Base-by-base conservation (phyloP, 2,113 vertebrate species). In the Azemiops feae region DNA sequence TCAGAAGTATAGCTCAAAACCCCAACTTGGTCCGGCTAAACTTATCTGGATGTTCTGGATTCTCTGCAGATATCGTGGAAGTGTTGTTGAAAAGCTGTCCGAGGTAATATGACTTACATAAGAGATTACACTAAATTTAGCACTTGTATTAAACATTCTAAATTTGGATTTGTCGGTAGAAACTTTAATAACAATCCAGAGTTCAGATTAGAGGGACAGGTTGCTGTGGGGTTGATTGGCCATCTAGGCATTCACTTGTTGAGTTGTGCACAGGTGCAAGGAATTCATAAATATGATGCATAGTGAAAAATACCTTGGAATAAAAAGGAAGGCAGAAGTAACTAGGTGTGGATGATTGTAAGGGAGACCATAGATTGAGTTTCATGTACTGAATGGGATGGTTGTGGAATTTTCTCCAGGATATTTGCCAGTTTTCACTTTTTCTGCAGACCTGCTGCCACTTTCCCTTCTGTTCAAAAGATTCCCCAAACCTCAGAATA, bases 1-100 rank as follows among this genome's bases (percentile, higher is more conserved):
- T 34, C 96, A 99, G 99, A 54, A 97, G 95, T 90, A 96, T 99
- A 88, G 97, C 98, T 0, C 96, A 97, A 94, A 99, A 99, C 94
- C 27, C 93, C 7, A 88, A 43, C 91, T 96, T 99, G 95, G 58
- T 96, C 27, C 98, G 98, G 54, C 97, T 99, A 12, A 99, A 99
- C 95, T 96, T 99, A 85, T 98, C 97, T 27, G 98, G 99, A 8
- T 99, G 99, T 95, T 98, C 98, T 1, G 97, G 97, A 2, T 98
- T 99, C 96, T 98, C 98, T 4, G 96, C 98, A 27, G 96, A 97
- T 1, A 94, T 97, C 2, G 96, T 99, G 92, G 92, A 96, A 7
- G 88, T 97, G 52, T 97, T 99, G 98, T 96, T 99, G 54, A 96
- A 60, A 58, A 97, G 96, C 96, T 99, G 98, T 95, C 95, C 92